Evolutionary conservation across 2,888 invertebrate genomes (phyloP).

Genomic region (Ichneumoninae sp.): DNA sequence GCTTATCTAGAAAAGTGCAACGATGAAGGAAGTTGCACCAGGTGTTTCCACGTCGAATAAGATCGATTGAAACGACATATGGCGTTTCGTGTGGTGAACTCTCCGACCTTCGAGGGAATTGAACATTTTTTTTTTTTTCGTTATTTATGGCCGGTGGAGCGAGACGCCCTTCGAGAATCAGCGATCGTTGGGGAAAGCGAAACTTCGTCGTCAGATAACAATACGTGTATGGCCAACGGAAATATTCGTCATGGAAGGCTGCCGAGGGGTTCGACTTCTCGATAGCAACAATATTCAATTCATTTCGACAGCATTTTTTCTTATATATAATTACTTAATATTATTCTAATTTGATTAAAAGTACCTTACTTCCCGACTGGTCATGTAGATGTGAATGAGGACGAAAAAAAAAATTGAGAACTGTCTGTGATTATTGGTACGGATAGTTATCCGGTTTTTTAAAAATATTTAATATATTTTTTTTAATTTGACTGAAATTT

Average conservation of each 20-base stretch:
- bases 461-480: too few species aligned
- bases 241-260: background rate
- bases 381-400: too few species aligned
- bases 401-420: too few species aligned
- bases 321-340: background rate
- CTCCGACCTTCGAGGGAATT: background rate
- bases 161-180: slow-evolving; percentile 15
- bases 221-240: background rate
- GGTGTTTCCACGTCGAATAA: background rate
- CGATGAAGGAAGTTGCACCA: background rate
- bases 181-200: background rate
- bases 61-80: background rate
- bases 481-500: too few species aligned
- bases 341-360: too few species aligned
- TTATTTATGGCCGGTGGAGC: slow-evolving; percentile 1
- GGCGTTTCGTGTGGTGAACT: background rate
- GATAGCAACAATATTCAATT: background rate
- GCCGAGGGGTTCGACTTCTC: background rate
- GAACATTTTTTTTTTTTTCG: background rate
- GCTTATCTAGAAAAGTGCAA: slow-evolving; percentile 46
- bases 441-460: too few species aligned
- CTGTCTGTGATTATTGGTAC: too few species aligned
- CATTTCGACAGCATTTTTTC: background rate
- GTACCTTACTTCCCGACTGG: too few species aligned
- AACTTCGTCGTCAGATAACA: background rate